Percentiles rank a stretch among this genome's conserved stretches.
These are phyloP conservation scores for Stenolophus ochropezus DNA, from an alignment of 2,888 invertebrate species.

Conservation along the genomic window DNA sequence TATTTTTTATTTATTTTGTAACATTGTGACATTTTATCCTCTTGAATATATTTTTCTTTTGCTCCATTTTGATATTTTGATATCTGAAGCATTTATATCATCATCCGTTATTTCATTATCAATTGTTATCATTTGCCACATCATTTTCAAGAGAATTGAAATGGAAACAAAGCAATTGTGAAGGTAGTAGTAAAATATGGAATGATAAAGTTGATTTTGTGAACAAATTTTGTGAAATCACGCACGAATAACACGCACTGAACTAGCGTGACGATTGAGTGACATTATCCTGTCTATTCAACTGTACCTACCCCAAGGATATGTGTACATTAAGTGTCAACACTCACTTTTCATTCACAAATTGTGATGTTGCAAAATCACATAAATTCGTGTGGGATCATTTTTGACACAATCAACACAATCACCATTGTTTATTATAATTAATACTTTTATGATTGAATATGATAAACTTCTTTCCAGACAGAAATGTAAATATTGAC, in stretches of 20 bases:
- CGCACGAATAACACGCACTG: slow-evolving; percentile 28
- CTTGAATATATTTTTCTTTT: too few relatives aligned
- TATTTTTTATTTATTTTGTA: too few relatives aligned
- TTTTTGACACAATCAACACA: slow-evolving; percentile 5
- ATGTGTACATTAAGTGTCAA: slow-evolving; percentile 13
- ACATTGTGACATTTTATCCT: too few relatives aligned
- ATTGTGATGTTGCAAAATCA: not conserved
- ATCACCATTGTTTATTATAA: slow-evolving; percentile 10
- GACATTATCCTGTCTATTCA: slow-evolving; percentile 39
- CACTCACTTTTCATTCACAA: slow-evolving; percentile 16
- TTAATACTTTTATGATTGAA: slow-evolving; percentile 7
- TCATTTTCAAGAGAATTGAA: not conserved
- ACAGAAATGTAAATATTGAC: not conserved
- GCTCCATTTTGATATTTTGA: too few relatives aligned
- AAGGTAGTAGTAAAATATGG: slow-evolving; percentile 3
- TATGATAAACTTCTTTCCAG: slow-evolving; percentile 2
- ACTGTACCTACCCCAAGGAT: slow-evolving; percentile 22
- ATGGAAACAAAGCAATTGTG: not conserved
- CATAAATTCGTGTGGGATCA: slow-evolving; percentile 16
- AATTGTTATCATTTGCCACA: not conserved
- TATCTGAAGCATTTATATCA: not conserved
- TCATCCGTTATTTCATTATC: not conserved
- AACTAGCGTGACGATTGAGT: slow-evolving; percentile 22
- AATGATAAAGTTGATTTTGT: slow-evolving; percentile 15
- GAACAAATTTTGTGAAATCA: slow-evolving; percentile 41